Evolutionary conservation across 2,888 invertebrate species (phyloP), one percentile per base, ranked within the genome.

Genomic region (Aspidapion aeneum): DNA sequence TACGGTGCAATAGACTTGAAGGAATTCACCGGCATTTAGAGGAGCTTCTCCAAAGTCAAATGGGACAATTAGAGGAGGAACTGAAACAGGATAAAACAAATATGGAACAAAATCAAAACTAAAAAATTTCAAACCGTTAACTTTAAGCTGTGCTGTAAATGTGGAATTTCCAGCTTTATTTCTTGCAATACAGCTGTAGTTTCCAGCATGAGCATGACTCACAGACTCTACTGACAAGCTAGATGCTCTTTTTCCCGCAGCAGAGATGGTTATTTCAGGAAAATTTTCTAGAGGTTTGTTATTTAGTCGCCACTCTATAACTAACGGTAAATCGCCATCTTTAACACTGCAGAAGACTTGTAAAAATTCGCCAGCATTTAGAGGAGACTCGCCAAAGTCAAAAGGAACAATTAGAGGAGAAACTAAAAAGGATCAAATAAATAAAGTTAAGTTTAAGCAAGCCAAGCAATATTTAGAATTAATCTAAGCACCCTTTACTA

Each of bases 121-220:
- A 35, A 7, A 7, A n/a, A n/a, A n/a, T n/a, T n/a, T n/a, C 65
- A 55, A 73, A 90, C 90, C 92, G 78, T 91, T 91, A 66, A 93
- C 90, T 79, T 86, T 84, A 72, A 93, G 83, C 74, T 74, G 66
- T 1, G 79, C 71, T 21, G 73, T 72, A 63, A 73, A 74, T 16
- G 64, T 64, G 18, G 72, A 66, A 50, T 68, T 64, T 55, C 79
- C 79, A 48, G 78, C 80, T 61, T 61, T 67, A 65, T 80, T 80
- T 21, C 64, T 84, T 60, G 90, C 91, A 74, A 85, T 84, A 79
- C 92, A 92, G 65, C 87, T 86, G 78, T 91, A 92, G 72, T 86
- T 87, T 72, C 91, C 92, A 71, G 88, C 86, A 78, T 91, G 90
- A 67, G 82, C 83, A 51, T 86, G 85, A 62, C 85, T 83, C 52